Evolutionary conservation across 30 jellyfish, hydroid and myxozoan species (phyloP).

Genomic region (Haliclystus octoradiatus): DNA sequence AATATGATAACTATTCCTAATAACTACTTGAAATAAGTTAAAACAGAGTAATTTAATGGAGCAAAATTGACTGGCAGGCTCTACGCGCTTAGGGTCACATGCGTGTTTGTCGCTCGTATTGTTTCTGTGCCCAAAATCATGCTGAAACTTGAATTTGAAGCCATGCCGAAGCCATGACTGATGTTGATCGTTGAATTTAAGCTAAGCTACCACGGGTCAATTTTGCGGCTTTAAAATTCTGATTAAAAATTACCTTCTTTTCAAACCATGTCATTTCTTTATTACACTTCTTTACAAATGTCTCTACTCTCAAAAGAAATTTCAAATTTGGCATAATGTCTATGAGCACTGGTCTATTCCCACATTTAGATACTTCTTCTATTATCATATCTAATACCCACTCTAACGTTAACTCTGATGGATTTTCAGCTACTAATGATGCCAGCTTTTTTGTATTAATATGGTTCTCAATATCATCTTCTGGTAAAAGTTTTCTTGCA

Average conservation of each 20-base stretch:
- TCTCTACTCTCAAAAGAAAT: conserved; percentile 35
- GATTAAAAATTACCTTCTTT: conserved; percentile 23
- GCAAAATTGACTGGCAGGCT: no score
- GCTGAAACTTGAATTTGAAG: no score
- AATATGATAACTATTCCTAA: no score
- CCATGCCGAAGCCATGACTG: no score
- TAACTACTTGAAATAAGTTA: no score
- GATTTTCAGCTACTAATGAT: conserved; percentile 34
- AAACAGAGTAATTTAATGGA: no score
- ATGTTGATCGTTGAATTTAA: no score
- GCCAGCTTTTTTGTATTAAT: conserved; percentile 27
- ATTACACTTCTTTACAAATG: conserved; percentile 53
- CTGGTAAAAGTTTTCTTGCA: conserved; percentile 27
- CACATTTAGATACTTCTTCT: conserved; percentile 26
- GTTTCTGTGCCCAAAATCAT: no score
- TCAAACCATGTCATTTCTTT: conserved; percentile 57
- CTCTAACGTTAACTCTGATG: conserved; percentile 43
- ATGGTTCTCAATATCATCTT: conserved; percentile 13
- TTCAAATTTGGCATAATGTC: conserved; percentile 80
- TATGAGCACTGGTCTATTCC: conserved; percentile 44
- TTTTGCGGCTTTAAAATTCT: no score
- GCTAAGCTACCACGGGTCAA: no score
- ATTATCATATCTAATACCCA: conserved; percentile 70
- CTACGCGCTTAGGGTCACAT: no score
- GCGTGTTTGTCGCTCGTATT: no score